Percentiles rank a stretch among this genome's conserved stretches.
phyloP scores from a whole-genome alignment of 2,797 vertebrate species.

The Pseudomugil tenellus region DNA sequence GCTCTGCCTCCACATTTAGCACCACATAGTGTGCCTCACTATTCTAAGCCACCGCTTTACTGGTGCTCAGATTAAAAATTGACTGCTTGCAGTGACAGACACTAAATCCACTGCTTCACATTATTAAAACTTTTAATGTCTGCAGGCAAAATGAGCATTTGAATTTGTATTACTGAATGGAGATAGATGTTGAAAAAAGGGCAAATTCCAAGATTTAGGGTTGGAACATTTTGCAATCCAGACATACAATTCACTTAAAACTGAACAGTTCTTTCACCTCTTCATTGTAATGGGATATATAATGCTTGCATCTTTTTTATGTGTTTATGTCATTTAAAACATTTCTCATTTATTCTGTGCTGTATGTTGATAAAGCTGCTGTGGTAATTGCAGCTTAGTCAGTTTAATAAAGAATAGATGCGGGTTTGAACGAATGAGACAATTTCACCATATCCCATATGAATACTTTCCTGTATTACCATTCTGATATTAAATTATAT shows the following conservation, averaged over 20 bases:
- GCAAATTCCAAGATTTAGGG: constrained; percentile 24
- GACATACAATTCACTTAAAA: constrained; percentile 25
- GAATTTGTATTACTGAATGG: constrained; percentile 52
- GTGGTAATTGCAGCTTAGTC: too few species aligned
- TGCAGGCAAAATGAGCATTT: constrained; percentile 55
- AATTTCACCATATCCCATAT: background rate
- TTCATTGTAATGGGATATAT: background rate
- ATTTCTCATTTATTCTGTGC: background rate
- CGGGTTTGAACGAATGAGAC: background rate
- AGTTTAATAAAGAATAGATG: background rate
- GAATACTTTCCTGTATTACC: background rate
- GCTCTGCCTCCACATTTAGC: constrained; percentile 46
- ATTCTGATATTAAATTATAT: background rate
- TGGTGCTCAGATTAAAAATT: constrained; percentile 61
- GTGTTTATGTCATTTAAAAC: background rate
- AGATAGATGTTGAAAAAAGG: constrained; percentile 49
- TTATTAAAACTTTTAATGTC: constrained; percentile 67
- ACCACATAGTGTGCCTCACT: constrained; percentile 40
- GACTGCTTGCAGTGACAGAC: constrained; percentile 60
- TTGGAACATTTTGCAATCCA: constrained; percentile 20
- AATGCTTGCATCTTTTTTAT: background rate
- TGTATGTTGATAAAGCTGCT: background rate
- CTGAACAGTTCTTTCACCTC: constrained; percentile 18
- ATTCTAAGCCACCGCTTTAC: constrained; percentile 55
- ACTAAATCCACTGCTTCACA: constrained; percentile 61